Evolutionary conservation across 2,113 vertebrate species (phyloP), one percentile per base, ranked within the genome.

Genomic region (Elaphurus davidianus): DNA sequence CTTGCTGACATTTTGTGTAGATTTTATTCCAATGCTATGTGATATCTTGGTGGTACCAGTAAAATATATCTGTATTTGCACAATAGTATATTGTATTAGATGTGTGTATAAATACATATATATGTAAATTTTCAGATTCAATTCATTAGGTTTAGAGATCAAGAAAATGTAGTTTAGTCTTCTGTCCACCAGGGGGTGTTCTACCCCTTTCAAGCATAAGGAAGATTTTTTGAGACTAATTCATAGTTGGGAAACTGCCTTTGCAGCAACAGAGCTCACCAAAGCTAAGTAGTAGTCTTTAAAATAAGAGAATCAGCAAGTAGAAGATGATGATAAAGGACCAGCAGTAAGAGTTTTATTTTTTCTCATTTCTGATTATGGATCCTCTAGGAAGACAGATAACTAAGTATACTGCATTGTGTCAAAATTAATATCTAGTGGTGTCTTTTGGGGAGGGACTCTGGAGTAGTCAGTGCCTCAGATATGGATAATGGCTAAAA

Each of bases 121-220:
- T 52, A 8, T 91, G 82, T 4, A 50, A n/a, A 8, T 82, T 97
- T 89, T 95, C 47, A 64, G 57, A 67, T 89, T 93, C 83, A 93
- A 74, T 86, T 85, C 87, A 3, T 89, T 94, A 90, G 43, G 19
- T 92, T 82, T 87, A 40, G 50, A 96, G 67, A 85, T 85, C 79
- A 90, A 97, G 67, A 74, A 76, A 96, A 71, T 88, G 33, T 82
- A 96, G 6, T 90, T 91, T 90, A 95, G 52, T 67, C 27, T 96
- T 93, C 95, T 86, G 87, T 92, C 90, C 85, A 97, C 79, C 92
- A 97, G 76, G 67, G 71, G 54, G 59, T 79, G 54, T 7, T 92
- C 59, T 92, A 21, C 33, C 36, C 13, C 23, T 88, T 94, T 96
- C 57, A 52, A 86, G n/a, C 76, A 62, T 82, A 71, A 81, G 47